Percentiles rank a stretch among this genome's conserved stretches.
Conservation (phyloP, 2,888 invertebrate genomes). For the Nomada ruficornis region DNA sequence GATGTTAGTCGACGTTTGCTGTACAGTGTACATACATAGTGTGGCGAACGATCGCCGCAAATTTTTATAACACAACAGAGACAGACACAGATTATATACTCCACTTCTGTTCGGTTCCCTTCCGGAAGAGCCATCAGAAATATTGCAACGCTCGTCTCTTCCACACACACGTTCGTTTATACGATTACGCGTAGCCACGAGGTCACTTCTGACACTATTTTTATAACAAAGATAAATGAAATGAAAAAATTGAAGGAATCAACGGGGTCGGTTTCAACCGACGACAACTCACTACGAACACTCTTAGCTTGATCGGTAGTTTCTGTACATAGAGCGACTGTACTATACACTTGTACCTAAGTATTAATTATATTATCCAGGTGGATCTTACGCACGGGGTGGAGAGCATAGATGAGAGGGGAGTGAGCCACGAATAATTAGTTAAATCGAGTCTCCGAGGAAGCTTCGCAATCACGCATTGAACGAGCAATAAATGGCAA, state of each 20-base stretch:
- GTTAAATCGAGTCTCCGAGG: conserved; percentile 6
- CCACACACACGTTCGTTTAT: conserved; percentile 52
- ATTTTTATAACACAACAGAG: conserved; percentile 44
- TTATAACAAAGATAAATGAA: conserved; percentile 56
- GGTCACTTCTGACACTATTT: conserved; percentile 66
- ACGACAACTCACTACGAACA: neutral
- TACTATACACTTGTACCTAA: conserved; percentile 65
- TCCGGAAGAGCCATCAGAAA: neutral
- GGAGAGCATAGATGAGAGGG: neutral
- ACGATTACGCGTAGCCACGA: conserved; percentile 49
- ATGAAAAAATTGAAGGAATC: neutral
- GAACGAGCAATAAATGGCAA: conserved; percentile 57
- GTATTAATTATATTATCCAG: conserved; percentile 30
- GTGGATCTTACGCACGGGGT: conserved; percentile 17
- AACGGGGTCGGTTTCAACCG: conserved; percentile 4
- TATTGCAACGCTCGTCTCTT: conserved; percentile 27
- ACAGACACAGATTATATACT: neutral
- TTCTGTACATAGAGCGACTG: conserved; percentile 65
- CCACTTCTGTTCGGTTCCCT: conserved; percentile 20
- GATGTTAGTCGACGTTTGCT: conserved; percentile 36
- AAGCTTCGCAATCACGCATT: conserved; percentile 36
- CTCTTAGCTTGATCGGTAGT: conserved; percentile 46
- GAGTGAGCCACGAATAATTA: neutral
- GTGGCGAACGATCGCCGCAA: conserved; percentile 17
- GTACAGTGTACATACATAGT: conserved; percentile 23